These are phyloP conservation scores for Drepanosiphum platanoidis DNA, from an alignment of 2,888 invertebrate species.

Conservation along the genomic window DNA sequence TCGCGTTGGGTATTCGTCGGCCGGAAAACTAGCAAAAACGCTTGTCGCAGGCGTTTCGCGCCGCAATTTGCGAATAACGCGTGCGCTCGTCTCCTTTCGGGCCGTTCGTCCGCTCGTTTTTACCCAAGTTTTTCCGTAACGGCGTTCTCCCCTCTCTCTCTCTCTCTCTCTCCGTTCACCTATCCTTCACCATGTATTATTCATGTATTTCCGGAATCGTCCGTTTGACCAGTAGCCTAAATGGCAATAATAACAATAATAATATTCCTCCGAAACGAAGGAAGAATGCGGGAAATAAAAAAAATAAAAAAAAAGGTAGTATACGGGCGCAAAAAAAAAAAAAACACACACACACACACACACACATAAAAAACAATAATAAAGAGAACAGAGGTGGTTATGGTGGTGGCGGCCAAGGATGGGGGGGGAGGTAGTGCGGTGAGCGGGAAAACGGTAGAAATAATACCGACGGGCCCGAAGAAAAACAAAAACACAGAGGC, in stretches of 20 bases:
- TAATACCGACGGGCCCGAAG: slow-evolving; percentile 20
- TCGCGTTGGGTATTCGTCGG: neutral
- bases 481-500: slow-evolving; percentile 37
- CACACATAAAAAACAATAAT: neutral
- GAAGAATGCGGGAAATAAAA: neutral
- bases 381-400: neutral
- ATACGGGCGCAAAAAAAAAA: neutral
- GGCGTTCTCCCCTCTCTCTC: neutral
- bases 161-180: no score
- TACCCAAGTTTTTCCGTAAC: neutral
- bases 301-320: neutral
- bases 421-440: neutral
- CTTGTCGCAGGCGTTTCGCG: neutral
- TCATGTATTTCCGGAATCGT: slow-evolving; percentile 7
- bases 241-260: slow-evolving; percentile 31
- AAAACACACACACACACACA: neutral
- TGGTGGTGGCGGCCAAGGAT: no score
- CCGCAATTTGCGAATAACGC: neutral
- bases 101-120: neutral
- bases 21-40: neutral
- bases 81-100: neutral
- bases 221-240: slow-evolving; percentile 18
- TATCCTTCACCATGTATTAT: slow-evolving; percentile 27
- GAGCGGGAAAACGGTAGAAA: slow-evolving; percentile 13
- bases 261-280: slow-evolving; percentile 20